These are phyloP conservation scores for Meliscaeva auricollis DNA, from an alignment of 2,888 invertebrate genomes.

Conservation along the genomic window DNA sequence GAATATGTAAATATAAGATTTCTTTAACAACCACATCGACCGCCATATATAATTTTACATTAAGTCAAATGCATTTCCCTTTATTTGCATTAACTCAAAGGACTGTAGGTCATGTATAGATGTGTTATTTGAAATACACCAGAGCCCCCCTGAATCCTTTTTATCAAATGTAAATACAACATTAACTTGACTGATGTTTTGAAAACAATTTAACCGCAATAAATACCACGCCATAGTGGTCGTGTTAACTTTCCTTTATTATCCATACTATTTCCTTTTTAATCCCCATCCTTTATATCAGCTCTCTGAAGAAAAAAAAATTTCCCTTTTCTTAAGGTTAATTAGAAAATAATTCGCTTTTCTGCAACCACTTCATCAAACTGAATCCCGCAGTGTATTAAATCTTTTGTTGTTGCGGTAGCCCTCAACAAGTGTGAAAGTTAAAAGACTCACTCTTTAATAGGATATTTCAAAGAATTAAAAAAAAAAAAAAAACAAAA, in stretches of 20 bases:
- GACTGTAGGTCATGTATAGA: no score
- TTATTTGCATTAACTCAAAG: no score
- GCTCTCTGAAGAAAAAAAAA: slow-evolving; percentile 15
- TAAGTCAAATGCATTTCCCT: no score
- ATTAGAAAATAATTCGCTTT: slow-evolving; percentile 63
- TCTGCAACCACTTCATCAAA: slow-evolving; percentile 54
- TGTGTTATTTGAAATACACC: not conserved
- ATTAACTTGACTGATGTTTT: not conserved
- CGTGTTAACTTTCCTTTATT: not conserved
- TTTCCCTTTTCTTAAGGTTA: slow-evolving; percentile 58
- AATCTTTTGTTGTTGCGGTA: slow-evolving; percentile 41
- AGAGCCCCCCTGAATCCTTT: not conserved
- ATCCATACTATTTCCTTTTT: slow-evolving; percentile 10
- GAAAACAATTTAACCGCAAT: not conserved
- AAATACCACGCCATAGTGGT: not conserved
- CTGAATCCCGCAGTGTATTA: slow-evolving; percentile 59
- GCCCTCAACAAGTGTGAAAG: slow-evolving; percentile 55
- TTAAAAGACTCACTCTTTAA: slow-evolving; percentile 37
- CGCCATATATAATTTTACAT: no score
- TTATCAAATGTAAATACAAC: not conserved
- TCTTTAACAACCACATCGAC: no score
- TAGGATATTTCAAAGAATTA: no score
- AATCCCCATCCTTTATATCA: not conserved
- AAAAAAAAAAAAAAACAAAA: not conserved
- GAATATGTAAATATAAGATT: no score